Evolutionary conservation across 2,888 invertebrate genomes (phyloP).

Genomic region (Toxonevra muliebris): DNA sequence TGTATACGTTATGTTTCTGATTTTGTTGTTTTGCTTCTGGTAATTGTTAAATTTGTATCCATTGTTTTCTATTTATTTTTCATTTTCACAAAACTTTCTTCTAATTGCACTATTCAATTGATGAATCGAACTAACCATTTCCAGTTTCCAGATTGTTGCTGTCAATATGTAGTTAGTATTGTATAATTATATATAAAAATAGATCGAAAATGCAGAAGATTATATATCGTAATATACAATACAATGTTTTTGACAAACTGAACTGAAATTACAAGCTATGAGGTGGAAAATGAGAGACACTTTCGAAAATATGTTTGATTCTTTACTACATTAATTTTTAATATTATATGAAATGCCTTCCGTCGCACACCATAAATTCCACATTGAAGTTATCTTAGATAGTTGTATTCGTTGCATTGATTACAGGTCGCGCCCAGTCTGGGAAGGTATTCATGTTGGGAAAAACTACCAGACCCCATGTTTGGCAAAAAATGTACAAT

Average conservation of each 20-base stretch:
- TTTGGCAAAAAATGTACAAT: slow-evolving; percentile 77
- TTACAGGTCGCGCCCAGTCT: slow-evolving; percentile 67
- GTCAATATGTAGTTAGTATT: neutral
- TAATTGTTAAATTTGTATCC: no score
- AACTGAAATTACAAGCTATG: neutral
- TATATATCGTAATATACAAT: neutral
- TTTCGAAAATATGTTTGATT: neutral
- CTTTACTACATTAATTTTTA: neutral
- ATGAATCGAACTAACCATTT: no score
- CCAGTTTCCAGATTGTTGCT: neutral
- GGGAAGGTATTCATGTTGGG: slow-evolving; percentile 71
- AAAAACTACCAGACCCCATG: slow-evolving; percentile 78
- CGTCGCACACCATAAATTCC: slow-evolving; percentile 15
- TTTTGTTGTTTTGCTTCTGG: no score
- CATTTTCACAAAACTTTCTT: no score
- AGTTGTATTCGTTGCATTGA: no score
- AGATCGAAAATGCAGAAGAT: no score
- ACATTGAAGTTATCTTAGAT: neutral
- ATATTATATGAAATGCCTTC: neutral
- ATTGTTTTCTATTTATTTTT: no score
- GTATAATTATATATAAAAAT: neutral
- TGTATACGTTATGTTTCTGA: no score
- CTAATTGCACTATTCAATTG: no score
- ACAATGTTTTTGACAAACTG: neutral
- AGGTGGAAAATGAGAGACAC: neutral